These are phyloP conservation scores for Microctonus brassicae DNA, from an alignment of 2,888 invertebrate genomes.

Conservation along the genomic window DNA sequence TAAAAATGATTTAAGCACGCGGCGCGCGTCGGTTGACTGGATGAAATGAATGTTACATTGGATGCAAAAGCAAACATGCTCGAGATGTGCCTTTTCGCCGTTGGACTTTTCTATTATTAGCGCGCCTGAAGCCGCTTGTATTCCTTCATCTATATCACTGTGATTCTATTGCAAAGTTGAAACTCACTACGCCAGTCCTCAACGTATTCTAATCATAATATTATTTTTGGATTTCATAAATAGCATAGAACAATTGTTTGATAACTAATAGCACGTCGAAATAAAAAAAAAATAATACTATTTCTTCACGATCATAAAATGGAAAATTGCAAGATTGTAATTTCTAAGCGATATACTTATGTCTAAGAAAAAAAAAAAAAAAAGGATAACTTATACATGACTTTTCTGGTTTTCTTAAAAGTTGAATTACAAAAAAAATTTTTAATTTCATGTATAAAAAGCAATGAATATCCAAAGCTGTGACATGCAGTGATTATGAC, in stretches of 20 bases:
- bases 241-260: not conserved
- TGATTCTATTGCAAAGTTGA: slow-evolving; percentile 46
- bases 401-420: not conserved
- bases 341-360: too few relatives aligned
- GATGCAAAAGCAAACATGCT: slow-evolving; percentile 50
- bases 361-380: not conserved
- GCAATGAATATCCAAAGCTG: slow-evolving; percentile 31
- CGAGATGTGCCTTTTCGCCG: slow-evolving; percentile 45
- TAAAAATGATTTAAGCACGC: slow-evolving; percentile 29
- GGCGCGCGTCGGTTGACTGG: slow-evolving; percentile 51
- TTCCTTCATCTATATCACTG: slow-evolving; percentile 54
- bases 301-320: too few relatives aligned
- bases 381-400: not conserved
- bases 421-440: not conserved
- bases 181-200: not conserved
- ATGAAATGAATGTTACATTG: slow-evolving; percentile 59
- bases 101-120: slow-evolving; percentile 62
- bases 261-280: not conserved
- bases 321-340: too few relatives aligned
- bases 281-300: slow-evolving; percentile 7
- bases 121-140: slow-evolving; percentile 47
- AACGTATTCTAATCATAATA: not conserved
- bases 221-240: not conserved
- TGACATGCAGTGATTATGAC: slow-evolving; percentile 51
- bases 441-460: slow-evolving; percentile 28